These are phyloP conservation scores for Aphodius sticticus DNA, from an alignment of 2,888 invertebrate species.

Conservation along the genomic window DNA sequence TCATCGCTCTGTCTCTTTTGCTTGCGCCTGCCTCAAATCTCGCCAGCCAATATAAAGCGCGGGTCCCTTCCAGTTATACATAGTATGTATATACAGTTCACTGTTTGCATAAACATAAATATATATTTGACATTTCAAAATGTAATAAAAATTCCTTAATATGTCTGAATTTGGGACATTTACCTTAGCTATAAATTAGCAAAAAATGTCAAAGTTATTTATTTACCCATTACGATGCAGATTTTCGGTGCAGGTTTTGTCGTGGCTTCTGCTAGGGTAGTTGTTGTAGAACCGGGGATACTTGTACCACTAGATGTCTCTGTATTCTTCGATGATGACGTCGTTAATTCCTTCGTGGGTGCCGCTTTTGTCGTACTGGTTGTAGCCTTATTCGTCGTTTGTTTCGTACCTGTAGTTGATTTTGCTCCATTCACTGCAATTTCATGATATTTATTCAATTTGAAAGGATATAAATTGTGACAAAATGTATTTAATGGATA, in stretches of 20 bases:
- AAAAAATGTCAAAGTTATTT: no score
- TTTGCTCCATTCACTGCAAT: constrained; percentile 35
- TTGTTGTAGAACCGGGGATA: constrained; percentile 32
- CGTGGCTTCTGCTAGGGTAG: constrained; percentile 39
- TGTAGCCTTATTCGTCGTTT: constrained; percentile 33
- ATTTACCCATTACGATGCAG: constrained; percentile 62
- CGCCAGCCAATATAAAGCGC: no score
- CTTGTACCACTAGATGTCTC: constrained; percentile 29
- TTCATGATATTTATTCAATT: no score
- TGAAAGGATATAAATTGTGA: no score
- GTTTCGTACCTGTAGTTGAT: constrained; percentile 20
- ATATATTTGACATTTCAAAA: no score
- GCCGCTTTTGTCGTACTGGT: constrained; percentile 34
- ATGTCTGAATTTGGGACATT: not conserved
- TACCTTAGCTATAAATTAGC: not conserved
- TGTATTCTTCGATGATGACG: constrained; percentile 31
- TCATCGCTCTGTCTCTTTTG: no score
- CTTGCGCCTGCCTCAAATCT: no score
- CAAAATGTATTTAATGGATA: no score
- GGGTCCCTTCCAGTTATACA: no score
- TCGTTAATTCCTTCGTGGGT: constrained; percentile 34
- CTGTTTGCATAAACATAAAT: no score
- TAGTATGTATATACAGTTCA: no score
- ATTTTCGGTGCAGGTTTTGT: constrained; percentile 51
- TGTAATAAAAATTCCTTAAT: no score